Evolutionary conservation across 2,888 invertebrate species (phyloP).

Genomic region (Nysson spinosus): DNA sequence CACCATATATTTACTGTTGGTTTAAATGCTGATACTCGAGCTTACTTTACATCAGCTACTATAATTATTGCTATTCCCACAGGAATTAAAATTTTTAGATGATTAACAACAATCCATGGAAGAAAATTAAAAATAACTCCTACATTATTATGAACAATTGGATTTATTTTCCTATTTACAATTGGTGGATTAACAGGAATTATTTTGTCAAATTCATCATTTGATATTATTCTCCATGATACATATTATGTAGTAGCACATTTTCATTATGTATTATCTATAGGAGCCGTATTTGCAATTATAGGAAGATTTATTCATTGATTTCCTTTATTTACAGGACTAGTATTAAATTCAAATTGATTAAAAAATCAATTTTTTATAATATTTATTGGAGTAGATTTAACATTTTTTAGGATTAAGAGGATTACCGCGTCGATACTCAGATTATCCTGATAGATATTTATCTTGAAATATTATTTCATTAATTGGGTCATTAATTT

Average conservation of each 20-base stretch:
- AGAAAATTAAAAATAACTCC: constrained; percentile 81
- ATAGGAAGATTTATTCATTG: constrained; percentile 15
- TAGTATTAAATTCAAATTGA: background rate
- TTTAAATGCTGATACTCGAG: constrained; percentile 90
- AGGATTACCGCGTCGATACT: too few relatives aligned
- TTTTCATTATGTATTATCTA: constrained; percentile 17
- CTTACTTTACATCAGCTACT: constrained; percentile 90
- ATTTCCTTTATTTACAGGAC: constrained; percentile 8
- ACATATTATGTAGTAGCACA: constrained; percentile 76
- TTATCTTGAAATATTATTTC: too few relatives aligned
- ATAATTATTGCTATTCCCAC: constrained; percentile 93
- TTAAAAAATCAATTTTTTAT: constrained; percentile 11
- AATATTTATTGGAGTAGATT: too few relatives aligned
- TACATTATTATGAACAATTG: constrained; percentile 79
- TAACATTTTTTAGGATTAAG: too few relatives aligned
- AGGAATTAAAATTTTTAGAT: constrained; percentile 89
- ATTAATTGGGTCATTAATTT: too few relatives aligned
- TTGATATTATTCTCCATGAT: constrained; percentile 37
- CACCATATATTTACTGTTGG: constrained; percentile 93
- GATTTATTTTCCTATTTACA: constrained; percentile 47
- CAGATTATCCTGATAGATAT: too few relatives aligned
- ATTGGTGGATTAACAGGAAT: constrained; percentile 6
- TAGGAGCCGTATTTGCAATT: constrained; percentile 12
- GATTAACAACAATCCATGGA: constrained; percentile 23
- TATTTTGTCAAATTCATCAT: constrained; percentile 5